Evolutionary conservation across 2,113 vertebrate genomes (phyloP).

Genomic region (Mohoua ochrocephala): DNA sequence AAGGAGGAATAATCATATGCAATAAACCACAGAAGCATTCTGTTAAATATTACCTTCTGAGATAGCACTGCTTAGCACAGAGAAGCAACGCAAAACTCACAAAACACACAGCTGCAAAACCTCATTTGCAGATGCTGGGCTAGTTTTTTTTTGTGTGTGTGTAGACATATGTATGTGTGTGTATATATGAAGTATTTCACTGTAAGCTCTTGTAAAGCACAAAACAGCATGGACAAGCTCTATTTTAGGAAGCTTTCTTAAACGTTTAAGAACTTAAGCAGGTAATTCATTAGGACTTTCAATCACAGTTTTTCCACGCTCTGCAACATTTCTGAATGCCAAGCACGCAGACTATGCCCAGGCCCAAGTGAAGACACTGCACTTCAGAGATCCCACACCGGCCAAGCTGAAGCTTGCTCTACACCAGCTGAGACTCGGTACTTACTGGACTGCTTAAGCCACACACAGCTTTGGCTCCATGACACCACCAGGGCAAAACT

Average conservation of each 20-base stretch:
- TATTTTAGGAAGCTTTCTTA: conserved; percentile 18
- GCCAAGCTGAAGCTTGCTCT: neutral
- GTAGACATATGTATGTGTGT: too few relatives aligned
- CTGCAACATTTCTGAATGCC: neutral
- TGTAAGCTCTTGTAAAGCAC: neutral
- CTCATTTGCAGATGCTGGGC: neutral
- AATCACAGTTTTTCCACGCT: neutral
- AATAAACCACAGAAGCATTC: conserved; percentile 1
- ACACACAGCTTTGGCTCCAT: neutral
- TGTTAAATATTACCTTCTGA: conserved; percentile 31
- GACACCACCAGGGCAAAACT: neutral
- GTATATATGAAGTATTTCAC: neutral
- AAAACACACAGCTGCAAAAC: neutral
- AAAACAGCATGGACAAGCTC: neutral
- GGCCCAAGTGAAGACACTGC: accelerated
- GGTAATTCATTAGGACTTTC: conserved; percentile 20
- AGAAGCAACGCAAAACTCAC: neutral
- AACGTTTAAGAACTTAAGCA: neutral
- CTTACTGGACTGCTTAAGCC: accelerated
- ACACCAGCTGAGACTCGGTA: neutral
- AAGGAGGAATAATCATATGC: neutral
- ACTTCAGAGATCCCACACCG: neutral
- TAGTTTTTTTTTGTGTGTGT: neutral
- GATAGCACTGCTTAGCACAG: neutral
- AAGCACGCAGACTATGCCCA: neutral